Evolutionary conservation across 2,888 invertebrate species (phyloP).

Genomic region (Palloptera scutellata): DNA sequence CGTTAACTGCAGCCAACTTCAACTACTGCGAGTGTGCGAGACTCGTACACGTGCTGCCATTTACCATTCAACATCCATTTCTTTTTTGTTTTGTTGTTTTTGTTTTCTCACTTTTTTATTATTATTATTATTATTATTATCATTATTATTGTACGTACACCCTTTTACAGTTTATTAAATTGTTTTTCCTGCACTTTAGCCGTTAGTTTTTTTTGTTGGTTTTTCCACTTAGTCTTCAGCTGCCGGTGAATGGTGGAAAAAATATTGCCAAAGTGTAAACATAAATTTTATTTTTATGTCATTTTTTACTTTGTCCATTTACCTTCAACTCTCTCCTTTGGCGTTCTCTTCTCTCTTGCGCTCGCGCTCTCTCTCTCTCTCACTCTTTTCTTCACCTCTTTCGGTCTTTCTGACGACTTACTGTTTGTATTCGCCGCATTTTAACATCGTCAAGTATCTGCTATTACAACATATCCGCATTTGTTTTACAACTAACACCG

Average conservation of each 20-base stretch:
- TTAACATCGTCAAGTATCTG: too few relatives aligned
- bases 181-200: constrained; percentile 1
- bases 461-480: too few relatives aligned
- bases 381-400: constrained; percentile 9
- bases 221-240: constrained; percentile 1
- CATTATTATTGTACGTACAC: constrained; percentile 16
- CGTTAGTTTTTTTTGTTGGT: constrained; percentile 31
- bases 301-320: not conserved
- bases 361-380: constrained; percentile 3
- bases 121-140: constrained; percentile 25
- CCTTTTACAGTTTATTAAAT: constrained; percentile 26
- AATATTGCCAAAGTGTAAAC: constrained; percentile 52
- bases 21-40: too few relatives aligned
- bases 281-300: constrained; percentile 45
- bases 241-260: constrained; percentile 15
- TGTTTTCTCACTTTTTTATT: constrained; percentile 25
- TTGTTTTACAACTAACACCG: too few relatives aligned
- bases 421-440: not conserved
- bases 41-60: too few relatives aligned
- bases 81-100: constrained; percentile 20
- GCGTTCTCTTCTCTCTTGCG: constrained; percentile 11
- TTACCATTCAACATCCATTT: constrained; percentile 18
- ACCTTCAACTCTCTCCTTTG: constrained; percentile 12
- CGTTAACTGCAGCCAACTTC: too few relatives aligned
- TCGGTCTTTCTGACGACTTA: constrained; percentile 19